phyloP scores from a whole-genome alignment of 2,113 vertebrate genomes.

The Pseudorasbora parva region DNA sequence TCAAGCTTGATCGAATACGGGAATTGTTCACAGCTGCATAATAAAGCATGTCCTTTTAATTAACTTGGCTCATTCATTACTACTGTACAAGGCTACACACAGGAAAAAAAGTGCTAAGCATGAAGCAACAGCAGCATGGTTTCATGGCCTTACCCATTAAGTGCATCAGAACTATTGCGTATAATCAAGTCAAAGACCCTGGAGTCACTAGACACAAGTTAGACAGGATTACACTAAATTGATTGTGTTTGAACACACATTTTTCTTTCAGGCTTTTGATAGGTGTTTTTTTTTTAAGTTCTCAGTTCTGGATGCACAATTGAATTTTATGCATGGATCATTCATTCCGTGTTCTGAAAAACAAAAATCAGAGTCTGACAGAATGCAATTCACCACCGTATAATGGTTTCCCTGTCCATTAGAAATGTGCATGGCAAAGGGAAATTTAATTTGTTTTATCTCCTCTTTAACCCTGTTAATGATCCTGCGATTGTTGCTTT shows the following conservation, averaged over 20 bases:
- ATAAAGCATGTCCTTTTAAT: slow-evolving; percentile 29
- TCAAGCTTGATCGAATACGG: slow-evolving; percentile 14
- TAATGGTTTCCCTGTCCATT: slow-evolving; percentile 69
- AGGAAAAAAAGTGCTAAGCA: neutral
- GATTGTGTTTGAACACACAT: neutral
- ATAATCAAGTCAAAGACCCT: neutral
- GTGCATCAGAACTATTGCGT: neutral
- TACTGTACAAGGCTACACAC: neutral
- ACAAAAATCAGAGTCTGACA: slow-evolving; percentile 56
- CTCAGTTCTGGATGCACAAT: neutral
- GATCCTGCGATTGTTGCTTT: slow-evolving; percentile 57
- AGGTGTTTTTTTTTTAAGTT: neutral
- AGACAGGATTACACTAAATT: neutral
- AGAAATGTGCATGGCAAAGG: slow-evolving; percentile 51
- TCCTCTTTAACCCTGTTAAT: slow-evolving; percentile 53
- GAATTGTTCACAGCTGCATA: slow-evolving; percentile 3
- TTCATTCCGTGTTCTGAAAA: neutral
- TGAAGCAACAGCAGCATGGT: neutral
- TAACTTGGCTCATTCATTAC: slow-evolving; percentile 24
- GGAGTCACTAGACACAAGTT: neutral
- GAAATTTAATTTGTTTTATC: slow-evolving; percentile 61
- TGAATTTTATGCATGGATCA: slow-evolving; percentile 17
- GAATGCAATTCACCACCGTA: slow-evolving; percentile 65
- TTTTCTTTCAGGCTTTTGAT: neutral
- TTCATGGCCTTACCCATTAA: neutral